These are phyloP conservation scores for Rugalucina vietnamica DNA, from an alignment of 2,888 invertebrate genomes.

Conservation along the genomic window DNA sequence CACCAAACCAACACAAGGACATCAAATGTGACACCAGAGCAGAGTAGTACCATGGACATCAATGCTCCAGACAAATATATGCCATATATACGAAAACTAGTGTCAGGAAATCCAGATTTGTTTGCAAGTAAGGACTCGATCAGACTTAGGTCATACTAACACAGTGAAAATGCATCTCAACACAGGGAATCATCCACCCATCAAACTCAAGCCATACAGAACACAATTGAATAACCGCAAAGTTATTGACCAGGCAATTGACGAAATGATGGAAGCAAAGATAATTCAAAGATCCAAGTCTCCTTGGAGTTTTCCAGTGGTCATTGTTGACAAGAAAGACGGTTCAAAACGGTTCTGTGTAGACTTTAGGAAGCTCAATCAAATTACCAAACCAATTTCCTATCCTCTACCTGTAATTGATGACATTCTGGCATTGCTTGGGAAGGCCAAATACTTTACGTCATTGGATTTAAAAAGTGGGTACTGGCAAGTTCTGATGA, in stretches of 20 bases:
- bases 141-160: slow-evolving; percentile 39
- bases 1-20: background rate
- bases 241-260: slow-evolving; percentile 35
- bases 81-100: no score
- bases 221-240: slow-evolving; percentile 28
- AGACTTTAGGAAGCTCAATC: background rate
- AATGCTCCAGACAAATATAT: slow-evolving; percentile 9
- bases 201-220: slow-evolving; percentile 27
- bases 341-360: slow-evolving; percentile 29
- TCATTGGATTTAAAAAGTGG: slow-evolving; percentile 38
- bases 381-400: slow-evolving; percentile 20
- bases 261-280: slow-evolving; percentile 35
- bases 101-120: no score
- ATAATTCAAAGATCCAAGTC: slow-evolving; percentile 15
- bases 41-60: slow-evolving; percentile 18
- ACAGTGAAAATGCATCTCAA: slow-evolving; percentile 34
- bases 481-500: slow-evolving; percentile 52
- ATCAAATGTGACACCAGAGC: no score
- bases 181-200: slow-evolving; percentile 18
- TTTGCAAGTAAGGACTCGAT: slow-evolving; percentile 47
- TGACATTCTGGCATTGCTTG: slow-evolving; percentile 23
- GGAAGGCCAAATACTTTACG: slow-evolving; percentile 37
- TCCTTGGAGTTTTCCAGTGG: slow-evolving; percentile 53
- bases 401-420: slow-evolving; percentile 29
- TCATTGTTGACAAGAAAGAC: slow-evolving; percentile 37